Evolutionary conservation across 2,888 invertebrate species (phyloP), one percentile per base, ranked within the genome.

Genomic region (Acrobasis suavella): DNA sequence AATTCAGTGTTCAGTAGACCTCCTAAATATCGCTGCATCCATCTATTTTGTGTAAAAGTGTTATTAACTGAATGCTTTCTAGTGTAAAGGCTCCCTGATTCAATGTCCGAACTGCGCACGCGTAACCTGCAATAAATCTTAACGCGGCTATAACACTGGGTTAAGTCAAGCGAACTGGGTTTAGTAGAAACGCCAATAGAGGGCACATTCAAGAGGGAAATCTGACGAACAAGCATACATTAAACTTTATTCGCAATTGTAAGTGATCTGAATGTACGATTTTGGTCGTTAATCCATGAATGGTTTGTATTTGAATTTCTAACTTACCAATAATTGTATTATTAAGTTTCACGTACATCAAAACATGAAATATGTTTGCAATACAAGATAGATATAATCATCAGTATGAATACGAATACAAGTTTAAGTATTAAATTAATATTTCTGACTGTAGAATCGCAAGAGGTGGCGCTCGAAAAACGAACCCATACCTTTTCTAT

Each of bases 91-190:
- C 60, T 56, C 54, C 55, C 22, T 60, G 12, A 52, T 52, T 60
- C 55, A 16, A 56, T 56, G 56, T 56, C 56, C 56, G 56, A 56
- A 56, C 56, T 56, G 42, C 22, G 56, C 56, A 56, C 56, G 56
- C 56, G 56, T 56, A 56, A 56, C 56, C 56, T 42, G 56, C n/a
- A 42, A 56, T 56, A 56, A 56, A 56, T 56, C 56, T 14, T 6
- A 16, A 22, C 22, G 17, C 22, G 17, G 17, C 55, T 56, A 56
- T 56, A 56, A 56, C 56, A 46, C 17, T 56, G 56, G 56, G 56
- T 56, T 56, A 56, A 42, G 42, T 56, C 56, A 56, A 56, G 56
- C 15, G 39, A 55, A 55, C 55, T 39, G 38, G 55, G 55, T 55
- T 55, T 55, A 55, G 55, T 12, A 46, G 46, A 46, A 55, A 38